Evolutionary conservation across 2,888 invertebrate genomes (phyloP).

Genomic region (Drosophila seclusa): DNA sequence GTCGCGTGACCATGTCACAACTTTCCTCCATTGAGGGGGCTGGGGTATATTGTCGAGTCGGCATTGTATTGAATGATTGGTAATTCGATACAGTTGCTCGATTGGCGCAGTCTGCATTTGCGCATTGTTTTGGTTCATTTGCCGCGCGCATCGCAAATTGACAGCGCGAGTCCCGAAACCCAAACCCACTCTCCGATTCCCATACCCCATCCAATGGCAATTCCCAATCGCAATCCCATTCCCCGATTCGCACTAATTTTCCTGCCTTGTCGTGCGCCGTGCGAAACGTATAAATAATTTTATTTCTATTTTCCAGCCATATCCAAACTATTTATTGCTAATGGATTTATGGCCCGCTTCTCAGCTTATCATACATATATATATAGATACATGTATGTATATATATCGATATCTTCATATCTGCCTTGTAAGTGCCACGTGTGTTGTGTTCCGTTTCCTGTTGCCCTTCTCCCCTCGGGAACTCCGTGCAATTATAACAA

Average conservation of each 20-base stretch:
- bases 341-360: slow-evolving; percentile 79
- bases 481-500: slow-evolving; percentile 63
- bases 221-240: slow-evolving; percentile 27
- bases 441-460: slow-evolving; percentile 55
- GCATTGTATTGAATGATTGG: slow-evolving; percentile 76
- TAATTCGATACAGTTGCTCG: slow-evolving; percentile 81
- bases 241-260: slow-evolving; percentile 75
- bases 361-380: background rate
- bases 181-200: background rate
- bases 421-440: slow-evolving; percentile 69
- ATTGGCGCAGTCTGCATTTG: slow-evolving; percentile 49
- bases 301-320: slow-evolving; percentile 67
- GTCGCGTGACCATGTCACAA: slow-evolving; percentile 72
- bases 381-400: slow-evolving; percentile 4
- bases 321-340: slow-evolving; percentile 81
- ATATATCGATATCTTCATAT: slow-evolving; percentile 68
- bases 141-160: slow-evolving; percentile 80
- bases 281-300: slow-evolving; percentile 79
- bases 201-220: background rate
- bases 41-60: slow-evolving; percentile 1
- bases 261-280: slow-evolving; percentile 74
- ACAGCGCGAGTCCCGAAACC: slow-evolving; percentile 38
- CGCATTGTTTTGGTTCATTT: slow-evolving; percentile 76
- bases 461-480: slow-evolving; percentile 39
- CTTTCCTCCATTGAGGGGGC: slow-evolving; percentile 27